A percentile compares a stretch with the other conserved stretches of the same genome.
These are phyloP conservation scores for Pristionchus fissidentatus DNA, from an alignment of 2,888 invertebrate species.

Conservation along the genomic window DNA sequence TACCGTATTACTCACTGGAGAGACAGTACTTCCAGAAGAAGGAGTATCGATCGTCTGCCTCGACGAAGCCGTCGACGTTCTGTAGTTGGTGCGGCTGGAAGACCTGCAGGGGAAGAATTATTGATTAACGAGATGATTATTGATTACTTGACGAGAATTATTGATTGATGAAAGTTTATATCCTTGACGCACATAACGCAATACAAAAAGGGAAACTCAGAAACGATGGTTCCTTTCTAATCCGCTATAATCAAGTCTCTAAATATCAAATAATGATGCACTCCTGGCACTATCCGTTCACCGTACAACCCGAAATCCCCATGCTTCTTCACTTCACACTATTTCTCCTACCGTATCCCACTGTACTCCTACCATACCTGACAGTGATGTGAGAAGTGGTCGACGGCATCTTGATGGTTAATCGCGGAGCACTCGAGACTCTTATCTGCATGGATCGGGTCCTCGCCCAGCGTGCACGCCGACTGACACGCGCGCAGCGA, in stretches of 20 bases:
- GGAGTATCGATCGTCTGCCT: constrained; percentile 75
- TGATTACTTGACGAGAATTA: constrained; percentile 56
- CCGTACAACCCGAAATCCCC: background rate
- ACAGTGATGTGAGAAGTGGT: constrained; percentile 71
- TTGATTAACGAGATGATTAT: constrained; percentile 39
- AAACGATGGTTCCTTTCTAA: no score
- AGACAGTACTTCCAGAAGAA: constrained; percentile 76
- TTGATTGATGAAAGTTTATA: background rate
- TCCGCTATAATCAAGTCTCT: no score
- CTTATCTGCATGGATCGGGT: constrained; percentile 64
- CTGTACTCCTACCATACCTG: constrained; percentile 60
- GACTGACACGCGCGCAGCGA: constrained; percentile 66
- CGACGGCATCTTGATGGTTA: constrained; percentile 73
- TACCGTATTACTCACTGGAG: constrained; percentile 59
- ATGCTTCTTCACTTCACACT: background rate
- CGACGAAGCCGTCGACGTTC: constrained; percentile 74
- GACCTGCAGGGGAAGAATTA: background rate
- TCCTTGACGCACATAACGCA: no score
- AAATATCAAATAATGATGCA: no score
- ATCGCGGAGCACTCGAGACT: constrained; percentile 72
- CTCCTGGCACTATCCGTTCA: background rate
- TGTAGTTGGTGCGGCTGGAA: constrained; percentile 69
- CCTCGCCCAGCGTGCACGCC: constrained; percentile 70
- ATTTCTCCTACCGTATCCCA: background rate
- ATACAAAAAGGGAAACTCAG: no score